phyloP scores from a whole-genome alignment of 1,140 invertebrate genomes.

The Sminthurinus signatus region DNA sequence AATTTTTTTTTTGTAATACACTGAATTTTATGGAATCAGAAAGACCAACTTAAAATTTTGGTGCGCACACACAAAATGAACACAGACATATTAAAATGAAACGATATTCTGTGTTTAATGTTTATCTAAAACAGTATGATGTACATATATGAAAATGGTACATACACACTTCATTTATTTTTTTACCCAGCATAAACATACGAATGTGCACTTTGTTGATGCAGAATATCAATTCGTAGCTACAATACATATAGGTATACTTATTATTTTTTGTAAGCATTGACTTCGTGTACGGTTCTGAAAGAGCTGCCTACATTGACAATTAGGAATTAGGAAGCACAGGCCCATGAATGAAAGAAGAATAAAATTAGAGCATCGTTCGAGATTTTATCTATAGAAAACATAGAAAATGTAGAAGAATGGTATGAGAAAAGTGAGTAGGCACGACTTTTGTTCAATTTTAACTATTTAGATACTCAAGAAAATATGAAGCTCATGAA shows the following conservation, averaged over 20 bases:
- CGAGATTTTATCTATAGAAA: not conserved
- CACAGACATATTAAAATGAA: not conserved
- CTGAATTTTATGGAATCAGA: not conserved
- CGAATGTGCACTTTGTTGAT: not conserved
- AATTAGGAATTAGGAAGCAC: slow-evolving; percentile 5
- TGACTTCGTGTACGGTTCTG: too few species aligned
- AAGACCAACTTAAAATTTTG: not conserved
- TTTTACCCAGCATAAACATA: not conserved
- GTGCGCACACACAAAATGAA: not conserved
- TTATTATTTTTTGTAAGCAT: not conserved
- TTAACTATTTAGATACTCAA: too few species aligned
- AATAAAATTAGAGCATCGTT: slow-evolving; percentile 7
- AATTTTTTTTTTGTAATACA: not conserved
- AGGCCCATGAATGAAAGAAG: slow-evolving; percentile 3
- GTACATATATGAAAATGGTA: not conserved
- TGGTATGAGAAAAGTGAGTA: too few species aligned
- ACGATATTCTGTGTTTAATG: not conserved
- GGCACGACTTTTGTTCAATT: too few species aligned
- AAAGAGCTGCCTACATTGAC: not conserved
- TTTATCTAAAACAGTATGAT: not conserved
- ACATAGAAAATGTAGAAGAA: not conserved
- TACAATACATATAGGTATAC: not conserved
- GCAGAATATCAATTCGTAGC: not conserved
- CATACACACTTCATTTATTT: not conserved
- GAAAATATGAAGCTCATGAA: too few species aligned